Base-by-base conservation (phyloP, 2,113 vertebrate species). In the Hippopotamus amphibius region DNA sequence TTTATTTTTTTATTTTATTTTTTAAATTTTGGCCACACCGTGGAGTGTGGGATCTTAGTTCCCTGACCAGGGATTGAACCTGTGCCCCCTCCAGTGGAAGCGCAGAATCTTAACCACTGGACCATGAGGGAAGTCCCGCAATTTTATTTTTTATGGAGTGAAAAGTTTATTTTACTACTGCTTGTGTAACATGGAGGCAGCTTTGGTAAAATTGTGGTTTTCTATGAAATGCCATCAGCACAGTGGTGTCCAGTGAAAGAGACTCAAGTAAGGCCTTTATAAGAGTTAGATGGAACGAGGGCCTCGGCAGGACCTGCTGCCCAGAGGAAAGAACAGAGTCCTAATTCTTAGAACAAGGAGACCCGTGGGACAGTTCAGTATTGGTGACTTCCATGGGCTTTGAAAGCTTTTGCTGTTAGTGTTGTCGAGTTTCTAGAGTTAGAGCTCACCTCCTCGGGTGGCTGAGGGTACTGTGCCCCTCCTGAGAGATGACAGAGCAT, bases 401-500 rank as follows among this genome's bases (percentile, higher is more conserved):
- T 71, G 50, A 7, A 26, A 19, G 7, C 48, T 63, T 88, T 81
- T 72, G 55, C 43, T 8, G 26, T 33, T 24, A 4, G 17, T 17
- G 9, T 28, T 37, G 12, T 77, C 0, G 1, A 10, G 55, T 53
- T 41, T 66, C 76, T 33, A 22, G 50, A 19, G 2, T 26, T 16
- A 13, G 37, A 65, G 50, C 43, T 65, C 48, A 41, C 26, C 4
- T 48, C 4, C 26, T 48, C 19, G 10, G 19, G 43, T 48, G 65
- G 30, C 71, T 10, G 11, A 63, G 81, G 43, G 5, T 1, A 2
- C 2, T 0, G 6, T 14, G 3, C 68, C 15, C 30, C 22, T 41
- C 76, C 63, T 1, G 37, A 81, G 80, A 63, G 84, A 48, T 87
- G 80, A 37, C 46, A 26, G 81, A 7, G 41, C 48, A 4, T 10